Evolutionary conservation across 2,797 vertebrate species (phyloP).

Genomic region (Hafferia zeledoni): DNA sequence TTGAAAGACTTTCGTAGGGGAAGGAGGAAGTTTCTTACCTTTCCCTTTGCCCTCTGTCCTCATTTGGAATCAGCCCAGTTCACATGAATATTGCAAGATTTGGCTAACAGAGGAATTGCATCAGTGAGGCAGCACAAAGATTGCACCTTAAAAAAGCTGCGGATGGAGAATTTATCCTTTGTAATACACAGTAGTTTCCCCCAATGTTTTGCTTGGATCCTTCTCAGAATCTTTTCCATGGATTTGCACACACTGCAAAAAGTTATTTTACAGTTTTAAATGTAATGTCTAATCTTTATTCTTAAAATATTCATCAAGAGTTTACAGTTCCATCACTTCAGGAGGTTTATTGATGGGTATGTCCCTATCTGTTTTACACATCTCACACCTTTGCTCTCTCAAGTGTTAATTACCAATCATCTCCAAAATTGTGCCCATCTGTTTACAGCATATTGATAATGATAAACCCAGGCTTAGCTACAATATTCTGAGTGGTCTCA

Average conservation of each 20-base stretch:
- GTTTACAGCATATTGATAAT: not conserved
- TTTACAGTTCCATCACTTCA: not conserved
- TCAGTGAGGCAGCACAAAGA: not conserved
- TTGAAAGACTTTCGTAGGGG: not conserved
- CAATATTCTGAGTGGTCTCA: not conserved
- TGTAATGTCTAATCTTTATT: not conserved
- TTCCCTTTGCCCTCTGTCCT: not conserved
- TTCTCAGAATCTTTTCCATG: not conserved
- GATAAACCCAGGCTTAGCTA: not conserved
- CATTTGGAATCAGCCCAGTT: not conserved
- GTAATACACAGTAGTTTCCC: accelerated
- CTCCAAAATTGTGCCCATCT: not conserved
- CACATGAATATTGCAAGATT: not conserved
- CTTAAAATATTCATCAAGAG: not conserved
- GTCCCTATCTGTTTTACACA: not conserved
- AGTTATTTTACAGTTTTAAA: not conserved
- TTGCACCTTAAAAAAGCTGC: not conserved
- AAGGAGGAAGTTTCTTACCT: not conserved
- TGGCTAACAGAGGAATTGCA: not conserved
- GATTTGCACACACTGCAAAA: not conserved
- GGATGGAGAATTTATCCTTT: not conserved
- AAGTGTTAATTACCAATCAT: not conserved
- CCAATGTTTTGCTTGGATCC: not conserved
- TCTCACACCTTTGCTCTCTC: not conserved
- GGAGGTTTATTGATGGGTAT: not conserved